Conservation (phyloP, 2,797 vertebrate species). For the Serranus cabrilla region DNA sequence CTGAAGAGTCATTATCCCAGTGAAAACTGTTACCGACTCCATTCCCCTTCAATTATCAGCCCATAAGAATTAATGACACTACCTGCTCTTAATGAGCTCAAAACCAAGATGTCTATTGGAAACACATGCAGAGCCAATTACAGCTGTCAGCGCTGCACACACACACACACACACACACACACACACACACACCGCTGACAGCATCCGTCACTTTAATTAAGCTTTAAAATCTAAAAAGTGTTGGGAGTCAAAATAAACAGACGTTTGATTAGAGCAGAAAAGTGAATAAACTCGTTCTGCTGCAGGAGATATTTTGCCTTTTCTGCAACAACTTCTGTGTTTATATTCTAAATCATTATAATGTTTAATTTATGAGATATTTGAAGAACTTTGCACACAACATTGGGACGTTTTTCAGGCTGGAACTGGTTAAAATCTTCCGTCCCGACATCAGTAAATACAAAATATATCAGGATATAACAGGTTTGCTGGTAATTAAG, state of each 20-base stretch:
- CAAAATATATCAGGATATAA: no score
- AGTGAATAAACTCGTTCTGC: not conserved
- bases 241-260: not conserved
- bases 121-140: not conserved
- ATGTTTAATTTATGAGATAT: no score
- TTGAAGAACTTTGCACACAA: no score
- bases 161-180: no score
- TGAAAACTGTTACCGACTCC: constrained; percentile 15
- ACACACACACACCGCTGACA: no score
- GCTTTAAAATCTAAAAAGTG: not conserved
- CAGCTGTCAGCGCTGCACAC: not conserved
- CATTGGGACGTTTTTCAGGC: no score
- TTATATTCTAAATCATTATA: no score
- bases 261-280: not conserved
- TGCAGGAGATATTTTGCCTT: no score
- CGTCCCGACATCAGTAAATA: no score
- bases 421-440: no score
- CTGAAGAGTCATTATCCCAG: constrained; percentile 3
- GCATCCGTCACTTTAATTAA: not conserved
- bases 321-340: not conserved
- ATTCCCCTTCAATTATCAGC: constrained; percentile 33
- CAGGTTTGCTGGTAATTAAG: no score
- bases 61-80: constrained; percentile 17
- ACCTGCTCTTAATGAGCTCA: not conserved
- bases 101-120: constrained; percentile 8